Evolutionary conservation across 53 echinoderm and acorn worm genomes (phyloP).

Genomic region (Luidia sarsii): DNA sequence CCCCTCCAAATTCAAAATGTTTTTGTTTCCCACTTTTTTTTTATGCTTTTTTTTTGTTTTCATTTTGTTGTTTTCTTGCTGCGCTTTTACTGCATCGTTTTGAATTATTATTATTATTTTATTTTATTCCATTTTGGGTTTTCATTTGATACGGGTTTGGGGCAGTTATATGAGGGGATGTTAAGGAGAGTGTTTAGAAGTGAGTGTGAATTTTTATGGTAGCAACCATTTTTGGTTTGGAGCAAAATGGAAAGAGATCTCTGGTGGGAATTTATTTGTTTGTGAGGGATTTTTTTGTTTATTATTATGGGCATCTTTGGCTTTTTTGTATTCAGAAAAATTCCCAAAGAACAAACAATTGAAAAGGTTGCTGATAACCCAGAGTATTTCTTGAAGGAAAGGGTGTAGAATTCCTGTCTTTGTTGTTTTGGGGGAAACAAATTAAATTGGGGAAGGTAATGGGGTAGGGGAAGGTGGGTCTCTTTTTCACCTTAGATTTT

Average conservation of each 20-base stretch:
- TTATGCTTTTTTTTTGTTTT: background rate
- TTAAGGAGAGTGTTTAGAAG: too few relatives aligned
- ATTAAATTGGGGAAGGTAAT: too few relatives aligned
- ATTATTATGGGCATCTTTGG: background rate
- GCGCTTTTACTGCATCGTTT: background rate
- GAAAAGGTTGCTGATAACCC: too few relatives aligned
- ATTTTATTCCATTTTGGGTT: background rate
- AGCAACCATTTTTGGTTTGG: background rate
- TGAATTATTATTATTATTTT: background rate
- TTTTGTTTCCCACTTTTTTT: background rate
- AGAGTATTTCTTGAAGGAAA: too few relatives aligned
- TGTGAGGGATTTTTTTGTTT: background rate
- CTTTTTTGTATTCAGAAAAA: too few relatives aligned
- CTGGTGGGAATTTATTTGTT: constrained; percentile 1
- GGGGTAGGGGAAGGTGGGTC: too few relatives aligned
- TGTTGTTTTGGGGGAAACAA: too few relatives aligned
- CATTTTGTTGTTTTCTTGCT: too few relatives aligned
- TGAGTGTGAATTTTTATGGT: background rate
- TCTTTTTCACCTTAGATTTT: too few relatives aligned
- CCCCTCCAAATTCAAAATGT: background rate
- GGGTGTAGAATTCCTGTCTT: too few relatives aligned
- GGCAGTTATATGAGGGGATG: too few relatives aligned
- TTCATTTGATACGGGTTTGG: background rate
- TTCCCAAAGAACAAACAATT: too few relatives aligned
- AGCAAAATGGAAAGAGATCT: background rate